Conservation (phyloP, 1,140 invertebrate species). For the Macrobrachium nipponense region DNA sequence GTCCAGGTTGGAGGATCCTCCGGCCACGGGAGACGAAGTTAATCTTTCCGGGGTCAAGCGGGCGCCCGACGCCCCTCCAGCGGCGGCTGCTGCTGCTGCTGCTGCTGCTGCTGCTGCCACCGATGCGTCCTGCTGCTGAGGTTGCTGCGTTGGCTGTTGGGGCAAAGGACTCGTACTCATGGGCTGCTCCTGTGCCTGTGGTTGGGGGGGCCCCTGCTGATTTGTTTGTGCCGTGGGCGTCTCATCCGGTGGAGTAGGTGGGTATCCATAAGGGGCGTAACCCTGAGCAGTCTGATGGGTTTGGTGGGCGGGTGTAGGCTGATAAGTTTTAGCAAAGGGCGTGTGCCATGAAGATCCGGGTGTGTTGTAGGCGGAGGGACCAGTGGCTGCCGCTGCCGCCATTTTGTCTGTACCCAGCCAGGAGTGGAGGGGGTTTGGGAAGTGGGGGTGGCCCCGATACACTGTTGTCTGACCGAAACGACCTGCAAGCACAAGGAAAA, state of each 20-base stretch:
- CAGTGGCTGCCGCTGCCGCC: conserved; percentile 57
- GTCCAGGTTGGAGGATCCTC: conserved; percentile 66
- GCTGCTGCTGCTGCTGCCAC: conserved; percentile 60
- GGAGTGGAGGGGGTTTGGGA: conserved; percentile 67
- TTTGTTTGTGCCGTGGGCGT: conserved; percentile 30
- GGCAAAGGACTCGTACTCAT: conserved; percentile 58
- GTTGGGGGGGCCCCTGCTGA: conserved; percentile 22
- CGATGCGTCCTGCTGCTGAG: conserved; percentile 20
- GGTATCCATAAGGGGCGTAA: conserved; percentile 52
- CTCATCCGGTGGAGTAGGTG: conserved; percentile 55
- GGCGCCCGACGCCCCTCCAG: conserved; percentile 65
- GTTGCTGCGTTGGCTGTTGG: conserved; percentile 60
- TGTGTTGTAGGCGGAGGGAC: conserved; percentile 51
- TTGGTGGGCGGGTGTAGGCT: conserved; percentile 58
- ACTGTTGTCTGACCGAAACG: conserved; percentile 52
- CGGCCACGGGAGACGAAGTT: conserved; percentile 68
- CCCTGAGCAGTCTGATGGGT: conserved; percentile 51
- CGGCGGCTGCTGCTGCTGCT: conserved; percentile 62
- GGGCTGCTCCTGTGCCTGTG: conserved; percentile 49
- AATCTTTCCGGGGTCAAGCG: conserved; percentile 69
- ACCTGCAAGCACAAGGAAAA: conserved; percentile 36
- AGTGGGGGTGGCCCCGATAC: conserved; percentile 65
- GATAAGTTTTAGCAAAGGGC: conserved; percentile 56
- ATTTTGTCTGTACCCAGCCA: conserved; percentile 64
- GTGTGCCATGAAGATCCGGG: conserved; percentile 57